Base-by-base conservation (phyloP, 2,888 invertebrate species). In the Tetramorium bicarinatum region DNA sequence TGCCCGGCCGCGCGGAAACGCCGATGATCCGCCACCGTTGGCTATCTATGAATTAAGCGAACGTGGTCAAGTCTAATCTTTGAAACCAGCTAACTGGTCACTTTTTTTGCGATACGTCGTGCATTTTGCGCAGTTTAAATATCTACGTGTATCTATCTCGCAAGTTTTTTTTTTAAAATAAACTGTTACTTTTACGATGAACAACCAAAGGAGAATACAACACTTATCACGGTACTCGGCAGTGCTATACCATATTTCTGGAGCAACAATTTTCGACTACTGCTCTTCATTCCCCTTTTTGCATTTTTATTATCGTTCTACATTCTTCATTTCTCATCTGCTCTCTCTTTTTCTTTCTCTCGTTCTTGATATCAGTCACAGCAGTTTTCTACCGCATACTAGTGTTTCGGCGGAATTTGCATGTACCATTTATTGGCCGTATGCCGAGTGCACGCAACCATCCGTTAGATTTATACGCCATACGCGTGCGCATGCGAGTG, bases 341-440 rank as follows among this genome's bases (percentile, higher is more conserved):
- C 13, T 8, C 18, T 59, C n/a, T 72, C 25, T n/a, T 21, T 29
- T 11, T 47, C 47, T 15, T 15, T 47, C 47, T 52, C 6, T 56
- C 41, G 66, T 15, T 74, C 15, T 76, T 54, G n/a, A 34, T 66
- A 66, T 76, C 13, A 47, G 38, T 38, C 21, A 15, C 41, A 29
- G 49, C 38, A 49, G 4, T 62, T 59, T 74, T 38, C 34, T n/a
- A 52, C 13, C 29, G 34, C 29, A 18, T 38, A 44, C 59, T 54
- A 7, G 49, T 47, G 54, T 80, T 85, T 88, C 85, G 21, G 67
- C 77, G 8, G 34, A 77, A 54, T 86, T 59, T 25, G 44, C 74
- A 77, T 87, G 91, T 90, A 90, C 87, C 91, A 91, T 89, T 92
- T 92, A 92, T 92, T 92, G 92, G 92, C 91, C 87, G 86, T 85